Conservation (phyloP, 2,113 vertebrate species). For the Callionymus lyra region DNA sequence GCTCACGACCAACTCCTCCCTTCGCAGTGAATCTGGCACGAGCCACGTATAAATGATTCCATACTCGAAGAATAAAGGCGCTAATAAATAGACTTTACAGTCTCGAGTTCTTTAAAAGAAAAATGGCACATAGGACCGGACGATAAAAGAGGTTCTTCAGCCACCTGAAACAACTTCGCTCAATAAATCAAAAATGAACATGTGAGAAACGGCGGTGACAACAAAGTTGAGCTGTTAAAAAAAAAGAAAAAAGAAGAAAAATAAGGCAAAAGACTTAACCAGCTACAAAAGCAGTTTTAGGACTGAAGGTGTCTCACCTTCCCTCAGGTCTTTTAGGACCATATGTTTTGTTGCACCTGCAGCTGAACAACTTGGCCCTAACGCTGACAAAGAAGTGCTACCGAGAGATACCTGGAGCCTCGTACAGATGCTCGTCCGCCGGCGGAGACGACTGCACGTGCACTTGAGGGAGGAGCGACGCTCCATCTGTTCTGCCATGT, state of each 20-base stretch:
- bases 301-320: slow-evolving; percentile 20
- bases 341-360: slow-evolving; percentile 45
- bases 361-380: slow-evolving; percentile 18
- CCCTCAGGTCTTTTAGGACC: slow-evolving; percentile 42
- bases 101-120: slow-evolving; percentile 41
- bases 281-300: slow-evolving; percentile 28
- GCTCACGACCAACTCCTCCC: slow-evolving; percentile 36
- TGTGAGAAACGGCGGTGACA: slow-evolving; percentile 47
- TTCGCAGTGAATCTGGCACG: slow-evolving; percentile 50
- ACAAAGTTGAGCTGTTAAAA: slow-evolving; percentile 25
- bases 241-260: slow-evolving; percentile 19
- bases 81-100: slow-evolving; percentile 46
- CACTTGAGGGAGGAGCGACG: slow-evolving; percentile 39
- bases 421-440: slow-evolving; percentile 41
- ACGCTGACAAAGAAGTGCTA: slow-evolving; percentile 10
- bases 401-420: slow-evolving; percentile 23
- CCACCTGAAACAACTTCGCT: slow-evolving; percentile 47
- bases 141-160: slow-evolving; percentile 44
- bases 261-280: slow-evolving; percentile 25
- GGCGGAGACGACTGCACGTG: slow-evolving; percentile 33
- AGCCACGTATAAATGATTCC: slow-evolving; percentile 58
- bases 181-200: slow-evolving; percentile 45
- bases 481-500: slow-evolving; percentile 44
- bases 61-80: slow-evolving; percentile 57
- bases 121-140: slow-evolving; percentile 34